phyloP scores from a whole-genome alignment of 2,797 vertebrate genomes.

The Lepus townsendii region DNA sequence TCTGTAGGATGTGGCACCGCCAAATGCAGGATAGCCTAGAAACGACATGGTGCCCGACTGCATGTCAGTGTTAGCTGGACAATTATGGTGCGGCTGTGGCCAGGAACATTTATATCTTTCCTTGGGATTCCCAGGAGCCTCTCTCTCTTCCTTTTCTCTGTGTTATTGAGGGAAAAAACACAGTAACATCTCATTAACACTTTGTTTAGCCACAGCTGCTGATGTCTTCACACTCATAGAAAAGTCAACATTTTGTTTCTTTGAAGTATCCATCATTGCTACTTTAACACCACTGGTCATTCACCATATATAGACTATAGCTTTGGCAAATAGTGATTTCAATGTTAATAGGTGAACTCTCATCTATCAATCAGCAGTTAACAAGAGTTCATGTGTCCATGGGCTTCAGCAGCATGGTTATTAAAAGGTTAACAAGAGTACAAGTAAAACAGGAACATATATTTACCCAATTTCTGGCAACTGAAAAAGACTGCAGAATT shows the following conservation, averaged over 20 bases:
- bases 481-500: background rate
- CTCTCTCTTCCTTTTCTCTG: slow-evolving; percentile 46
- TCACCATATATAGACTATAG: background rate
- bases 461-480: background rate
- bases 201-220: slow-evolving; percentile 16
- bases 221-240: slow-evolving; percentile 3
- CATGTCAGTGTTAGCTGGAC: background rate
- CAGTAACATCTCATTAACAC: slow-evolving; percentile 51
- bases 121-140: background rate
- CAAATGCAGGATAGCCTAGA: background rate
- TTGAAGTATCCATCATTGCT: slow-evolving; percentile 49
- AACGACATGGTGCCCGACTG: slow-evolving; percentile 37
- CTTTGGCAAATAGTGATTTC: slow-evolving; percentile 41
- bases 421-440: slow-evolving; percentile 69
- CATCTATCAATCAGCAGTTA: background rate
- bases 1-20: background rate
- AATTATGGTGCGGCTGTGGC: background rate
- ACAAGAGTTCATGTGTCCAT: slow-evolving; percentile 4
- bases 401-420: slow-evolving; percentile 9
- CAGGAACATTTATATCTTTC: slow-evolving; percentile 66
- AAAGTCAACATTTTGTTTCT: slow-evolving; percentile 66
- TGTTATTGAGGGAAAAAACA: background rate
- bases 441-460: background rate
- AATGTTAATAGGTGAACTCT: slow-evolving; percentile 11
- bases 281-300: background rate